Percentiles rank a stretch among this genome's conserved stretches.
Conservation (phyloP, 2,888 invertebrate species). For the Coremacera marginata region DNA sequence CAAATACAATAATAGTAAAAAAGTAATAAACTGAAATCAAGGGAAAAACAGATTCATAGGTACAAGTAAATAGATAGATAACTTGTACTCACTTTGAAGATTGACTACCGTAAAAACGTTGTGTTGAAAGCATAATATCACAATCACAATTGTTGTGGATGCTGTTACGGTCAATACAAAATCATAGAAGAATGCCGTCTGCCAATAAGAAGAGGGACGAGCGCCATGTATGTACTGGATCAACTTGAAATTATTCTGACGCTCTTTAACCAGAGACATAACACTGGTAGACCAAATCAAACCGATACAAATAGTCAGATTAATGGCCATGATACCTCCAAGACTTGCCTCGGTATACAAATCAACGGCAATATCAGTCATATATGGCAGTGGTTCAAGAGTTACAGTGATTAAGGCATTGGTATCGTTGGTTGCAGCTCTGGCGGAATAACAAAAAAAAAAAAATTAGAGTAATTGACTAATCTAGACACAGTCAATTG, state of each 20-base stretch:
- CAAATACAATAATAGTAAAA: slow-evolving; percentile 37
- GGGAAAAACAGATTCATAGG: no score
- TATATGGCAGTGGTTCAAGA: slow-evolving; percentile 48
- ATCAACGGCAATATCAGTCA: background rate
- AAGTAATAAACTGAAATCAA: slow-evolving; percentile 16
- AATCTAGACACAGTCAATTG: background rate
- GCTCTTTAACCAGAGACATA: slow-evolving; percentile 41
- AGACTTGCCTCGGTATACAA: slow-evolving; percentile 6
- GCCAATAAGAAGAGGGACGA: slow-evolving; percentile 32
- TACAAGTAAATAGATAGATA: background rate
- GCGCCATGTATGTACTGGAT: slow-evolving; percentile 52
- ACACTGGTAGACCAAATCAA: slow-evolving; percentile 44
- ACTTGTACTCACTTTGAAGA: background rate
- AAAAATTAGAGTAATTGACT: background rate
- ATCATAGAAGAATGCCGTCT: slow-evolving; percentile 40
- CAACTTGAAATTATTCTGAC: slow-evolving; percentile 40
- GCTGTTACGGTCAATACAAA: background rate
- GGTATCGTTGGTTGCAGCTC: background rate
- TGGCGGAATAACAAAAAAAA: background rate
- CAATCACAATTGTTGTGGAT: background rate
- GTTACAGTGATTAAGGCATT: slow-evolving; percentile 51
- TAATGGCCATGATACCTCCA: slow-evolving; percentile 50
- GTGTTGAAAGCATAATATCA: background rate
- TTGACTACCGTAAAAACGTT: background rate
- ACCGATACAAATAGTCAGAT: slow-evolving; percentile 44